Evolutionary conservation across 2,797 vertebrate genomes (phyloP).

Genomic region (Acanthopagrus latus): DNA sequence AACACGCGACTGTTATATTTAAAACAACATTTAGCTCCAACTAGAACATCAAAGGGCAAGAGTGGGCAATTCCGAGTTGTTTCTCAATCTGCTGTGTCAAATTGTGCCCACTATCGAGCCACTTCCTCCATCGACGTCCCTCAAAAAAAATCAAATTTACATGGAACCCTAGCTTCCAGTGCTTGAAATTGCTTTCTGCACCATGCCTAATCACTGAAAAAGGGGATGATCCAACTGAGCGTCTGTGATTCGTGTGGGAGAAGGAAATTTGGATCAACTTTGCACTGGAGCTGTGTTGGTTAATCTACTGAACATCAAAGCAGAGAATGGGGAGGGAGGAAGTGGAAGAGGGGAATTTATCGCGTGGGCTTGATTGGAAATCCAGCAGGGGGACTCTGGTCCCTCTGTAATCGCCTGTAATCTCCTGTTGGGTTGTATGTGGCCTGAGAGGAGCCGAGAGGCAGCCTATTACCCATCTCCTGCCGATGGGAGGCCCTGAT

Average conservation of each 20-base stretch:
- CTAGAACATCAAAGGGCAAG: constrained; percentile 61
- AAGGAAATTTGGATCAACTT: constrained; percentile 76
- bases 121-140: constrained; percentile 49
- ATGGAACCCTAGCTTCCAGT: constrained; percentile 49
- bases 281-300: constrained; percentile 67
- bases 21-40: constrained; percentile 64
- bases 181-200: constrained; percentile 74
- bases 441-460: constrained; percentile 61
- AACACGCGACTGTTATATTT: constrained; percentile 49
- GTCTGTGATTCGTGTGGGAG: constrained; percentile 66
- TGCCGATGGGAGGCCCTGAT: constrained; percentile 71
- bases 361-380: constrained; percentile 72
- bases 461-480: constrained; percentile 68
- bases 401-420: constrained; percentile 73
- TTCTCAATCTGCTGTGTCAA: constrained; percentile 65
- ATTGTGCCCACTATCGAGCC: constrained; percentile 55
- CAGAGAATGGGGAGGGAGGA: constrained; percentile 46
- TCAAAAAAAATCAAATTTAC: constrained; percentile 59
- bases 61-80: constrained; percentile 63
- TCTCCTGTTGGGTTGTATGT: constrained; percentile 73
- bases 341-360: constrained; percentile 64
- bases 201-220: constrained; percentile 76
- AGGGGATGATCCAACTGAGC: constrained; percentile 72
- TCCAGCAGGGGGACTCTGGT: constrained; percentile 61
- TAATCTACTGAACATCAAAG: constrained; percentile 80